phyloP scores from a whole-genome alignment of 1,140 invertebrate species.

The Sycobia sp. region DNA sequence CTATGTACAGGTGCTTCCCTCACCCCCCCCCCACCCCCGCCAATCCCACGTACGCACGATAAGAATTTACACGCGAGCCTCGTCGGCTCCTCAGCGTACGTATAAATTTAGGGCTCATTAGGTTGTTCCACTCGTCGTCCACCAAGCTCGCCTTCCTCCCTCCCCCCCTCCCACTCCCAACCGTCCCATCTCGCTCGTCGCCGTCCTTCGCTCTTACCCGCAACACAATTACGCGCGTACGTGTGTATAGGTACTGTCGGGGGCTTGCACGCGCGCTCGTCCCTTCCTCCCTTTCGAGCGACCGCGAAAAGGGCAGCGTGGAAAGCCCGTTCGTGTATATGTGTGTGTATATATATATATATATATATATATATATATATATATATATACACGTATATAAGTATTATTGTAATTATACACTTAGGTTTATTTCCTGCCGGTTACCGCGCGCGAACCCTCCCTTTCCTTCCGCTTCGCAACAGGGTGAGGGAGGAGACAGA shows the following conservation, averaged over 20 bases:
- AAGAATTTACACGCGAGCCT: too few relatives aligned
- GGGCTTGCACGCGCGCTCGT: conserved; percentile 6
- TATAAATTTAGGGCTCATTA: conserved; percentile 55
- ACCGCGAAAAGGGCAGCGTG: conserved; percentile 42
- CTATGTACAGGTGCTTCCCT: too few relatives aligned
- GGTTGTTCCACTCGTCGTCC: conserved; percentile 44
- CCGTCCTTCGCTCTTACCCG: conserved; percentile 30
- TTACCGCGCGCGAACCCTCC: conserved; percentile 30
- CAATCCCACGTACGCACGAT: too few relatives aligned
- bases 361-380: too few relatives aligned
- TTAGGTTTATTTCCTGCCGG: conserved; percentile 63
- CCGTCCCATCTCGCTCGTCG: conserved; percentile 30
- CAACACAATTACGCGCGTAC: conserved; percentile 4
- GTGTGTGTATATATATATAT: too few relatives aligned
- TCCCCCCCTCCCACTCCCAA: too few relatives aligned
- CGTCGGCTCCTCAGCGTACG: too few relatives aligned
- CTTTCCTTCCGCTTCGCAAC: conserved; percentile 38
- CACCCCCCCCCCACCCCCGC: too few relatives aligned
- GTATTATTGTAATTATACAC: conserved; percentile 63
- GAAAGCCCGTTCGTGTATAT: too few relatives aligned
- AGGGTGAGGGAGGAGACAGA: too few relatives aligned
- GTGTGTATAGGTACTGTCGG: conserved; percentile 10
- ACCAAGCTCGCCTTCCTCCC: too few relatives aligned
- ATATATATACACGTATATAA: too few relatives aligned
- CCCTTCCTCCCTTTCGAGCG: conserved; percentile 17